phyloP scores from a whole-genome alignment of 2,113 vertebrate species.

The Phalacrocorax aristotelis region DNA sequence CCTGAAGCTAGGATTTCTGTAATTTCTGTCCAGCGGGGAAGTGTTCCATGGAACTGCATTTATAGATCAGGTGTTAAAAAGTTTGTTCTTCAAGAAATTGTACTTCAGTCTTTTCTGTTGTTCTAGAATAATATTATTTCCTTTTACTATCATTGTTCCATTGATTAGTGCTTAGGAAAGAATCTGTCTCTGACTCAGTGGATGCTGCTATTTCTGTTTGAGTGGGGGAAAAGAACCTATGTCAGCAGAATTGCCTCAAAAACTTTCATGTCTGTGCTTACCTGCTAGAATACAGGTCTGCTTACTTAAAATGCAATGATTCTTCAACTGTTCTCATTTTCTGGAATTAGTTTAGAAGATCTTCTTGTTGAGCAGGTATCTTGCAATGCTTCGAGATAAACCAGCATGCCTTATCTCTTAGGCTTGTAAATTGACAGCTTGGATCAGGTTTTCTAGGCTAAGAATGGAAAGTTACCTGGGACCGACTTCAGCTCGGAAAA shows the following conservation, averaged over 20 bases:
- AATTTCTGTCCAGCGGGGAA: neutral
- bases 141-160: neutral
- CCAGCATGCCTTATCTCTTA: neutral
- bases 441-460: neutral
- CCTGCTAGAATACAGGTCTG: neutral
- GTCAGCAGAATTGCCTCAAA: neutral
- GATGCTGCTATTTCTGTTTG: neutral
- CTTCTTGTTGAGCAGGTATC: neutral
- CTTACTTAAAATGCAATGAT: neutral
- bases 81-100: neutral
- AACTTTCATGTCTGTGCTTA: neutral
- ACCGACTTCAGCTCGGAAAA: neutral
- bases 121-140: neutral
- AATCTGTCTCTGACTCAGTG: neutral
- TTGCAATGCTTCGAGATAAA: neutral
- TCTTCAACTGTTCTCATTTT: neutral
- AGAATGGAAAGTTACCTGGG: neutral
- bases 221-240: neutral
- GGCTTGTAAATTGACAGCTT: neutral
- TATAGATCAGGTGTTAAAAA: neutral
- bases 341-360: neutral
- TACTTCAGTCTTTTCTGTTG: neutral
- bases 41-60: neutral
- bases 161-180: neutral
- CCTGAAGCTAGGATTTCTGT: neutral